Evolutionary conservation across 2,113 vertebrate genomes (phyloP), one percentile per base, ranked within the genome.

Genomic region (Chamaetylas fuelleborni): DNA sequence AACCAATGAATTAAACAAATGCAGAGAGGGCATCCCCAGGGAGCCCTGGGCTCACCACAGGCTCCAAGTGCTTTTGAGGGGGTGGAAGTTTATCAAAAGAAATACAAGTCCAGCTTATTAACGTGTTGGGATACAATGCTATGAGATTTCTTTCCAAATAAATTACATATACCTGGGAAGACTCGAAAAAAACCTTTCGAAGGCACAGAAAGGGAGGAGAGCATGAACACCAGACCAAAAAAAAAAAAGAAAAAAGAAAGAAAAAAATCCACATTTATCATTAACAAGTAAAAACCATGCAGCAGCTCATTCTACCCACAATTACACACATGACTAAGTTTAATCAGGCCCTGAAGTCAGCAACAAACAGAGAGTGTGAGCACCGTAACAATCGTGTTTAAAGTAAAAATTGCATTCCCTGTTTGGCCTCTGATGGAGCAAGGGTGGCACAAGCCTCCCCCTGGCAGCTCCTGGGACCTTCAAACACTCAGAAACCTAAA

Each of bases 1-100:
- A 89, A 92, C 88, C 60, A 83, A 34, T 60, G 93, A 94, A 95
- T 93, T 92, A 91, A 88, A 91, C 31, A 86, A 92, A 96, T 33
- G 40, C 69, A 72, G 84, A 81, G 86, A 54, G 76, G 92, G 23
- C 53, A 61, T 95, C 91, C 84, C 86, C 67, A 40, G 67, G 58
- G 91, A 73, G 88, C 42, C 86, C 58, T 34, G 45, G 73, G 85
- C 90, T 86, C 88, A 95, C 82, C 82, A 84, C 93, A 91, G 81
- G 62, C 89, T 94, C 87, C 4, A 9, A 84, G 70, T 58, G 62
- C 74, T 97, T 93, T 91, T 70, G 62, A 89, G 57, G 60, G 62
- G 60, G 56, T 85, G 88, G 70, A 78, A 86, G 77, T 73, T 92
- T 88, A 96, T 91, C 85, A 83, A 85, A 93, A 93, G 85, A 92